Percentiles rank a stretch among this genome's conserved stretches.
Conservation (phyloP, 2,888 invertebrate species). For the Oegoconia quadripuncta region DNA sequence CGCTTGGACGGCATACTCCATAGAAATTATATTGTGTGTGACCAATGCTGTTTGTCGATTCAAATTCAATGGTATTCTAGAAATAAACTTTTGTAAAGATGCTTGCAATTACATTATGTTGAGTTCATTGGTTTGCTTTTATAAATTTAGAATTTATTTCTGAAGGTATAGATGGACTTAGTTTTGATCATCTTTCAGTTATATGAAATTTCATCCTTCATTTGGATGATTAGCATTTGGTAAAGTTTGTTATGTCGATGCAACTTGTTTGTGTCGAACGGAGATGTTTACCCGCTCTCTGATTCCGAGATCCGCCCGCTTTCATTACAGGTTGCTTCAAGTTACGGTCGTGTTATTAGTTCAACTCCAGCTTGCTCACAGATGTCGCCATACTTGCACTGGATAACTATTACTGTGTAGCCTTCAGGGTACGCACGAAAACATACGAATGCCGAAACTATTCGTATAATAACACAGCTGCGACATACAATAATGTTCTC, state of each 20-base stretch:
- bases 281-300: conserved; percentile 24
- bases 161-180: not conserved
- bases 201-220: too few species aligned
- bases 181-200: too few species aligned
- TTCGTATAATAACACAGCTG: conserved; percentile 50
- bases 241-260: too few species aligned
- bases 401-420: conserved; percentile 44
- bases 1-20: conserved; percentile 39
- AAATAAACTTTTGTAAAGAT: not conserved
- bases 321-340: conserved; percentile 49
- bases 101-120: not conserved
- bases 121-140: not conserved
- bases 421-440: conserved; percentile 46
- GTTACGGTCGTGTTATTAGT: conserved; percentile 57
- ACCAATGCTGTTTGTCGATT: conserved; percentile 32
- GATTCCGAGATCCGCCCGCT: conserved; percentile 24
- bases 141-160: not conserved
- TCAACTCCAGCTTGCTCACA: conserved; percentile 47
- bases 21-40: conserved; percentile 39
- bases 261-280: conserved; percentile 15
- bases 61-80: conserved; percentile 8
- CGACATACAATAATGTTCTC: conserved; percentile 21
- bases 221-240: too few species aligned
- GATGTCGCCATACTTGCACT: conserved; percentile 53
- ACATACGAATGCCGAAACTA: conserved; percentile 38